Evolutionary conservation across 2,797 vertebrate genomes (phyloP), one percentile per base, ranked within the genome.

Genomic region (Arnoldichthys spilopterus): DNA sequence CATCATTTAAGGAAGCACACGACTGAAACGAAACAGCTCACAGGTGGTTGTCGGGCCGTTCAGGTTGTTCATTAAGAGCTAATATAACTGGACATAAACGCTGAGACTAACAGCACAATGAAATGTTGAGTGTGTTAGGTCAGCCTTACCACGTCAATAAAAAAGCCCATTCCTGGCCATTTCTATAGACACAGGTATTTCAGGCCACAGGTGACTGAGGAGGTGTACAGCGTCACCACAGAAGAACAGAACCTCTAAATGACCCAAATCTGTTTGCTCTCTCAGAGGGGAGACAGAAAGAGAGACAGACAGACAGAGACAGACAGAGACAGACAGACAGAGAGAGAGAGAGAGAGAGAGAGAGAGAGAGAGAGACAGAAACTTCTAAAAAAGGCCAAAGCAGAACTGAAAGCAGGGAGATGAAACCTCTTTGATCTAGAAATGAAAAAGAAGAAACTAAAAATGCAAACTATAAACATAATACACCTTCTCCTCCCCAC

Each of bases 181-280:
- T 26, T 61, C 40, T 6, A 47, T 9, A 69, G 6, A 69, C 47
- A 24, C 30, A 32, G 6, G 24, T 15, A 70, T 53, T 26, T 16
- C 34, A 15, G 22, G 3, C 15, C 20, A 43, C 11, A 24, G 13
- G 13, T 47, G 58, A 56, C 67, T 51, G 24, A 13, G 26, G 45
- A 20, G 37, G 4, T 51, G 15, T n/a, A 53, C 51, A 70, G n/a
- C 4, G 26, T 63, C 56, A 70, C 32, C 9, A 20, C 26, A 53
- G 28, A 64, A 61, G 22, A 76, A 72, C 8, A 0, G 15, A 72
- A 71, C 47, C 64, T 79, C 43, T 74, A 20, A 49, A 4, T 67
- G 78, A 74, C 72, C 78, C 45, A 69, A 61, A 74, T 68, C 61
- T 72, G 59, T 78, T 79, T 79, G 76, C 49, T 72, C 32, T 72